These are phyloP conservation scores for Marcusenius ussheri DNA, from an alignment of 2,113 vertebrate species.

Conservation along the genomic window DNA sequence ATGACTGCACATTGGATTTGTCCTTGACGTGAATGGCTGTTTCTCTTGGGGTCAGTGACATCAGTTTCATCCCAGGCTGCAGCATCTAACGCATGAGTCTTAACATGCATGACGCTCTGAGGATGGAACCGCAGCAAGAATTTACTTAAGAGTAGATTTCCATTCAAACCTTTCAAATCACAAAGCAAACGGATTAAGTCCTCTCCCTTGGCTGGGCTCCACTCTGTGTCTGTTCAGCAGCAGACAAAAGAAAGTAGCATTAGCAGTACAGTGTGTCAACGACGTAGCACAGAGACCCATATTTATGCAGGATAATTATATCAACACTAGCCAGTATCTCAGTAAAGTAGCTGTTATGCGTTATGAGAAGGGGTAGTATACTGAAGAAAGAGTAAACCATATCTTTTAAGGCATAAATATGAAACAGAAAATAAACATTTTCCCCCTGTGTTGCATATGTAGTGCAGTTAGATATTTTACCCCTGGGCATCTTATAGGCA, in stretches of 20 bases:
- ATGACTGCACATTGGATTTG: not conserved
- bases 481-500: not conserved
- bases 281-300: not conserved
- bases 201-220: not conserved
- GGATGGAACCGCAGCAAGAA: not conserved
- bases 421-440: not conserved
- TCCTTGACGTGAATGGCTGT: not conserved
- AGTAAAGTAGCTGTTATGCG: not conserved
- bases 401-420: not conserved
- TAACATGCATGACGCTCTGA: not conserved
- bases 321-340: not conserved
- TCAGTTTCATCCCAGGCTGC: not conserved
- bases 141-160: conserved; percentile 9
- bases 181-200: conserved; percentile 9
- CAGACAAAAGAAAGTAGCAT: not conserved
- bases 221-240: not conserved
- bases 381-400: not conserved
- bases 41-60: not conserved
- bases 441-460: not conserved
- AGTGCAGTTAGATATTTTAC: not conserved
- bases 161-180: conserved; percentile 6
- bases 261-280: not conserved
- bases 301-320: not conserved
- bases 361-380: not conserved
- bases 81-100: not conserved